Percentiles rank a stretch among this genome's conserved stretches.
Evolutionary conservation across 2,797 vertebrate genomes (phyloP).

Genomic region (Kryptopterus vitreolus): DNA sequence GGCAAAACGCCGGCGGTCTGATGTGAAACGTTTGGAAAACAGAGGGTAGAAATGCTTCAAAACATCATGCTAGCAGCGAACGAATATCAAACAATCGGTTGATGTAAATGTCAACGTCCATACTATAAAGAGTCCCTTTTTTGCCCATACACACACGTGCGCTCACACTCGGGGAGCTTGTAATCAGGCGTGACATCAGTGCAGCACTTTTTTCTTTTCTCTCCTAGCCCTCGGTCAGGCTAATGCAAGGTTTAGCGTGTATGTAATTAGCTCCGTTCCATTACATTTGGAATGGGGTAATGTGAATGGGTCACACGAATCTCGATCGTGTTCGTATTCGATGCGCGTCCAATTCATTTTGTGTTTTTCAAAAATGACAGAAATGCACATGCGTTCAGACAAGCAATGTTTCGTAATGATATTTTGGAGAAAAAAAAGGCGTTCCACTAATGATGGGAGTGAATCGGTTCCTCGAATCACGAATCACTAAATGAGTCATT

Average conservation of each 20-base stretch:
- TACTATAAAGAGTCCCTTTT: neutral
- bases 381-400: neutral
- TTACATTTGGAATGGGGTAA: slow-evolving; percentile 21
- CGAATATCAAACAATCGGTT: too few species aligned
- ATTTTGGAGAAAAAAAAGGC: neutral
- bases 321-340: neutral
- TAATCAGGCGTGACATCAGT: slow-evolving; percentile 38
- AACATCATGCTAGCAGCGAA: neutral
- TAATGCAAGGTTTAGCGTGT: slow-evolving; percentile 41
- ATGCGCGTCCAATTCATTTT: neutral
- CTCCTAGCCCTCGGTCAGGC: slow-evolving; percentile 20
- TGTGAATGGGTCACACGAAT: neutral
- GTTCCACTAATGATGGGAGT: neutral
- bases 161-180: slow-evolving; percentile 24
- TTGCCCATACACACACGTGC: neutral
- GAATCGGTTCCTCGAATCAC: too few species aligned
- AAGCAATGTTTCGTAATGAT: neutral
- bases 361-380: neutral
- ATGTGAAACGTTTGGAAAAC: too few species aligned
- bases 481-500: too few species aligned
- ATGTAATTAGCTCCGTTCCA: slow-evolving; percentile 46
- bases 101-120: too few species aligned
- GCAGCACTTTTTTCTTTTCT: slow-evolving; percentile 28
- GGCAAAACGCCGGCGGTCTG: too few species aligned
- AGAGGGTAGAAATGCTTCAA: neutral